These are phyloP conservation scores for Calypte anna DNA, from an alignment of 2,113 vertebrate species.

Conservation along the genomic window DNA sequence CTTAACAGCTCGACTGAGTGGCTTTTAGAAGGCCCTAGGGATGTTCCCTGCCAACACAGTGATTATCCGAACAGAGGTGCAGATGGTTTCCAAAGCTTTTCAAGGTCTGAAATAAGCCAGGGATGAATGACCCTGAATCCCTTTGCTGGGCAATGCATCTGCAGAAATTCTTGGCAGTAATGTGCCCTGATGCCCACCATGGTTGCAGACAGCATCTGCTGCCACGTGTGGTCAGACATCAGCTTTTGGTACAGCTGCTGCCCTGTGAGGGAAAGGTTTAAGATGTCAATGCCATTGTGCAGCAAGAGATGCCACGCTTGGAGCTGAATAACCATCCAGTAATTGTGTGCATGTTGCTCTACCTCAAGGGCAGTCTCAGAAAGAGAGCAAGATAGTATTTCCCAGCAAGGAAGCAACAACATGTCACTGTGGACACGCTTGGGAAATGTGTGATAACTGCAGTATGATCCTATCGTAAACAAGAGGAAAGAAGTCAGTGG, in stretches of 20 bases:
- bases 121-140: not conserved
- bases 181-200: fast-evolving
- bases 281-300: not conserved
- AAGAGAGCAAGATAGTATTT: not conserved
- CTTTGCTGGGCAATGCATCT: not conserved
- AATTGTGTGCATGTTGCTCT: not conserved
- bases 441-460: not conserved
- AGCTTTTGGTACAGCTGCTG: not conserved
- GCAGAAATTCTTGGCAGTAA: not conserved
- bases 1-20: not conserved
- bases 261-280: not conserved
- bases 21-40: not conserved
- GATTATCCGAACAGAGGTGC: not conserved
- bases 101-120: not conserved
- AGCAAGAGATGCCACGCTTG: not conserved
- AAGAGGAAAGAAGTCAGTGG: not conserved
- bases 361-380: not conserved
- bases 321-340: not conserved
- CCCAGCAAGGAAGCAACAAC: not conserved
- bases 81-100: not conserved
- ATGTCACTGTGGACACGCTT: not conserved
- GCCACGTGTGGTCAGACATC: not conserved
- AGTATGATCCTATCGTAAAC: not conserved
- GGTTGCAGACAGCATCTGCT: not conserved
- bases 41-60: not conserved